Evolutionary conservation across 2,888 invertebrate genomes (phyloP).

Genomic region (Achlya flavicornis): DNA sequence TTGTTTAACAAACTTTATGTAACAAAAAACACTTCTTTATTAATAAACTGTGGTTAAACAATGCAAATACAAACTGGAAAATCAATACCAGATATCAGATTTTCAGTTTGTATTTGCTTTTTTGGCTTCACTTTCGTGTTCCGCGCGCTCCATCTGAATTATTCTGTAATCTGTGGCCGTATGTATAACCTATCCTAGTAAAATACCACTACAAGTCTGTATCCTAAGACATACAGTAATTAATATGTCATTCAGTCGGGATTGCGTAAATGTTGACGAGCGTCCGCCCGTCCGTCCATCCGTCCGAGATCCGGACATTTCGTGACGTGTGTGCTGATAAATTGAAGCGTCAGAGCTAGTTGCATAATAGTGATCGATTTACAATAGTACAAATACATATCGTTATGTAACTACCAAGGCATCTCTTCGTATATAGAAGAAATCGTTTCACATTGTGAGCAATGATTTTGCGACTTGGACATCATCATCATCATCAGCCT

Average conservation of each 20-base stretch:
- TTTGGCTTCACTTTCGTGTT: too few relatives aligned
- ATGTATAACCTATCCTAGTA: not conserved
- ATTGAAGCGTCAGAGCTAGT: not conserved
- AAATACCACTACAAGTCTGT: not conserved
- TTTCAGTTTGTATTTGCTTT: too few relatives aligned
- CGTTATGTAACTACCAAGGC: not conserved
- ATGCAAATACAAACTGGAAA: too few relatives aligned
- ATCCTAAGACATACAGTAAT: conserved; percentile 25
- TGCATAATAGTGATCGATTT: not conserved
- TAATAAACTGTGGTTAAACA: too few relatives aligned
- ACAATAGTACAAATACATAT: not conserved
- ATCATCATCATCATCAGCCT: too few relatives aligned
- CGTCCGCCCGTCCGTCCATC: not conserved
- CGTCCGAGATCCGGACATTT: not conserved
- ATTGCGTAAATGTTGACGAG: conserved; percentile 32
- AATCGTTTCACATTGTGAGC: too few relatives aligned
- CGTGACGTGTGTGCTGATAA: not conserved
- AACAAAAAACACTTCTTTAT: too few relatives aligned
- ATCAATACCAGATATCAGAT: too few relatives aligned
- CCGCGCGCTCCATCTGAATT: too few relatives aligned
- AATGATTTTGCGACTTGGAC: too few relatives aligned
- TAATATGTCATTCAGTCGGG: conserved; percentile 38
- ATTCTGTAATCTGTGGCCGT: too few relatives aligned
- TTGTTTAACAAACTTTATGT: too few relatives aligned
- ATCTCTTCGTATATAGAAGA: not conserved